phyloP scores from a whole-genome alignment of 2,113 vertebrate species.

The Elgaria multicarinata region DNA sequence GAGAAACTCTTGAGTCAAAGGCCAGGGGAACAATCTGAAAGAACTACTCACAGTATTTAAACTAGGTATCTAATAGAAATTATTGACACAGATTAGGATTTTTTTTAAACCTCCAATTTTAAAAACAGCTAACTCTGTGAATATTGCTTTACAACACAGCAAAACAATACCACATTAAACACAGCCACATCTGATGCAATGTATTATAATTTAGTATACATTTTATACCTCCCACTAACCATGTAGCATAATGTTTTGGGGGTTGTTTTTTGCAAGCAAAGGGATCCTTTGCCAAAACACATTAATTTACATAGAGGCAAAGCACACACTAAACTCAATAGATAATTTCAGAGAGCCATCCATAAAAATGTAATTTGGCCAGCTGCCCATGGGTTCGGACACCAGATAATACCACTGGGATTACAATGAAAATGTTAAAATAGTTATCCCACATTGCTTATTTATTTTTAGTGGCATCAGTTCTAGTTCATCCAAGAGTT shows the following conservation, averaged over 20 bases:
- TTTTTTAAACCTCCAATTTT: background rate
- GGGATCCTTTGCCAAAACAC: background rate
- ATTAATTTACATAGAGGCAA: background rate
- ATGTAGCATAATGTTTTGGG: background rate
- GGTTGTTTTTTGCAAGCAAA: background rate
- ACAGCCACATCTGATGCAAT: background rate
- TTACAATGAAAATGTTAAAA: conserved; percentile 36
- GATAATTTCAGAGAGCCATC: conserved; percentile 4
- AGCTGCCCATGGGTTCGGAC: conserved; percentile 4
- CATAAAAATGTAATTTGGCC: conserved; percentile 8
- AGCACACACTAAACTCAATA: background rate
- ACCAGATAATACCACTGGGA: conserved; percentile 21
- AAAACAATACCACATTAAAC: background rate
- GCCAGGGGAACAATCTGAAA: background rate
- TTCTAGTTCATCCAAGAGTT: conserved; percentile 1
- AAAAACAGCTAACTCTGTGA: background rate
- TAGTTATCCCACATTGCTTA: conserved; percentile 33
- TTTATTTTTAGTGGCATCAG: conserved; percentile 31
- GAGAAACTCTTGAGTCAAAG: background rate
- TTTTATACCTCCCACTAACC: background rate
- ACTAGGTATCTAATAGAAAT: background rate
- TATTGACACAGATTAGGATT: background rate
- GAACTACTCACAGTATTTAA: background rate
- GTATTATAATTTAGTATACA: background rate
- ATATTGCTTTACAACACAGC: background rate